Percentiles rank a stretch among this genome's conserved stretches.
phyloP scores from a whole-genome alignment of 2,797 vertebrate genomes.

The Naso thynnoides region DNA sequence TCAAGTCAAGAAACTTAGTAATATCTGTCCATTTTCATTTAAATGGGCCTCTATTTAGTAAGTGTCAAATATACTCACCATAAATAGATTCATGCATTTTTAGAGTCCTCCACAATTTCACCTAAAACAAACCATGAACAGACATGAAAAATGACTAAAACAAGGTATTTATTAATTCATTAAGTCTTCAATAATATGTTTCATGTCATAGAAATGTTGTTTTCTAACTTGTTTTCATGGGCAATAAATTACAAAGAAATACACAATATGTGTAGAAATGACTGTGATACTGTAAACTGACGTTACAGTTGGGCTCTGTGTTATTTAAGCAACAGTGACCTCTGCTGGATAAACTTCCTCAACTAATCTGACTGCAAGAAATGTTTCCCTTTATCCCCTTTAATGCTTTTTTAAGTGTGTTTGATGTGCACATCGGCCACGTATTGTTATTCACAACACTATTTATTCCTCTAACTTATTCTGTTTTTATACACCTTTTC shows the following conservation, averaged over 20 bases:
- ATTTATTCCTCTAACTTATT: no score
- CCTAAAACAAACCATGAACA: slow-evolving; percentile 28
- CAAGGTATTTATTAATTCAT: no score
- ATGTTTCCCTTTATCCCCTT: not conserved
- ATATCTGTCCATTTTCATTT: not conserved
- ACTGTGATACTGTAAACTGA: not conserved
- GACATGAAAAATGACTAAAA: not conserved
- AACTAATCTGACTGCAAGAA: not conserved
- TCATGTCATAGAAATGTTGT: not conserved
- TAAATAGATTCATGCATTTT: slow-evolving; percentile 24
- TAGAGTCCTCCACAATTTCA: slow-evolving; percentile 33
- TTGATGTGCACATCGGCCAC: no score
- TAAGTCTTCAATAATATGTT: no score
- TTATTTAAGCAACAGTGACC: slow-evolving; percentile 52
- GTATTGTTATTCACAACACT: no score
- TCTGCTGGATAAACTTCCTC: slow-evolving; percentile 66
- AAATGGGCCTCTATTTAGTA: not conserved
- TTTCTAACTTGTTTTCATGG: not conserved
- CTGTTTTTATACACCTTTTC: no score
- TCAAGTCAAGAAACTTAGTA: not conserved
- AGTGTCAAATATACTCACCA: slow-evolving; percentile 40
- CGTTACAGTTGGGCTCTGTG: not conserved
- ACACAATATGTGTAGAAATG: not conserved
- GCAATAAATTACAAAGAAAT: not conserved
- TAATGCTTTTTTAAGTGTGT: not conserved